Evolutionary conservation across 2,797 vertebrate genomes (phyloP).

Genomic region (Pseudomugil gertrudae): DNA sequence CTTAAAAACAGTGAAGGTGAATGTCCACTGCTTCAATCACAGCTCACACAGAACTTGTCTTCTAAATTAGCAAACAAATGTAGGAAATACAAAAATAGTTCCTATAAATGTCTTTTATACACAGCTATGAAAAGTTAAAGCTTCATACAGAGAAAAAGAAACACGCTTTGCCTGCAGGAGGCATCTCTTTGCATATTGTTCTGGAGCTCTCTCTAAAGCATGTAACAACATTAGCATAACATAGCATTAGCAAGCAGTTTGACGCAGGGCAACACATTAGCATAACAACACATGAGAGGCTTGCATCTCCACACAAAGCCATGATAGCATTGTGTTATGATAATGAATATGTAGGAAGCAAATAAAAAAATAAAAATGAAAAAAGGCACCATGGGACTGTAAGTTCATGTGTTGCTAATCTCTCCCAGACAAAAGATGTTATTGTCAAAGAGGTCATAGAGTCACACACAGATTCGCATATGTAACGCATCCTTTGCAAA

Average conservation of each 20-base stretch:
- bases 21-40: too few species aligned
- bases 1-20: too few species aligned
- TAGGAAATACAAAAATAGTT: neutral
- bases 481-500: constrained; percentile 25
- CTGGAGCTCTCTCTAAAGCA: constrained; percentile 30
- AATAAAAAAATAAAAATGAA: constrained; percentile 40
- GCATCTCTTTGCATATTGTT: constrained; percentile 26
- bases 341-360: constrained; percentile 66
- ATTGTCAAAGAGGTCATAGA: constrained; percentile 58
- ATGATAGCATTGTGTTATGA: constrained; percentile 35
- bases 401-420: constrained; percentile 67
- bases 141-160: constrained; percentile 1
- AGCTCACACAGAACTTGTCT: neutral
- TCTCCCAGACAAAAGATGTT: constrained; percentile 58
- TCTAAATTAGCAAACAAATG: constrained; percentile 8
- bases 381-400: constrained; percentile 67
- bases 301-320: constrained; percentile 48
- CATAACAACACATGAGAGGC: constrained; percentile 56
- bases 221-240: constrained; percentile 68
- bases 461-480: constrained; percentile 38
- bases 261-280: constrained; percentile 47
- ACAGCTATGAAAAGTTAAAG: constrained; percentile 10
- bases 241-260: constrained; percentile 56
- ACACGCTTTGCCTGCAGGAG: neutral
- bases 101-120: neutral